A percentile compares a stretch with the other conserved stretches of the same genome.
phyloP scores from a whole-genome alignment of 2,797 vertebrate genomes.

The Cryptoprocta ferox region DNA sequence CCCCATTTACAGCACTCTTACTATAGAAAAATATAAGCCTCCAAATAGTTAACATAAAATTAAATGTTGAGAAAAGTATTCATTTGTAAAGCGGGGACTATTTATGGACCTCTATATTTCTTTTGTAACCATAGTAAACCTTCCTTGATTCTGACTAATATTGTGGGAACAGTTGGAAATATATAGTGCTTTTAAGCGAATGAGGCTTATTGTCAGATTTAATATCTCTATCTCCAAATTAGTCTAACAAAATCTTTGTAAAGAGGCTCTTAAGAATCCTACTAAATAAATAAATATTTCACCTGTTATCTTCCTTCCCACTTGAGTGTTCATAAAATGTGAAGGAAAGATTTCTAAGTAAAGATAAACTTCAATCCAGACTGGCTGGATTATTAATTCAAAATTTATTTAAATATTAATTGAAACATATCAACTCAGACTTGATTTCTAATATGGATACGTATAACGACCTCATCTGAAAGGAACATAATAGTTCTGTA shows the following conservation, averaged over 20 bases:
- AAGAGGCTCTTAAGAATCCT: background rate
- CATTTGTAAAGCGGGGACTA: background rate
- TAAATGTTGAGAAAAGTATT: slow-evolving; percentile 27
- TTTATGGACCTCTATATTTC: background rate
- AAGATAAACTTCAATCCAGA: background rate
- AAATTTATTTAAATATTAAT: slow-evolving; percentile 26
- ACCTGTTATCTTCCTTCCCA: background rate
- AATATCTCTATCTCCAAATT: background rate
- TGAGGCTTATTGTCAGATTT: background rate
- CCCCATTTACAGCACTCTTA: background rate
- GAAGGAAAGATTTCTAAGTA: background rate
- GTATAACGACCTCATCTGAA: background rate
- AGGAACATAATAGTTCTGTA: background rate
- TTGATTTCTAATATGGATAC: background rate
- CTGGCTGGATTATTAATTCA: background rate
- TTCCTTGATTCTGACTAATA: background rate
- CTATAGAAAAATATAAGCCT: background rate
- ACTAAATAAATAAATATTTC: background rate
- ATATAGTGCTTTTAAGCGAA: background rate
- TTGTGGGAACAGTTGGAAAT: background rate
- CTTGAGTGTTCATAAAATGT: background rate
- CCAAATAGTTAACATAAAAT: background rate
- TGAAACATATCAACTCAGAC: background rate
- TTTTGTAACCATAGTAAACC: slow-evolving; percentile 8
- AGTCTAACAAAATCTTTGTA: background rate